Conservation (phyloP, 1,140 invertebrate genomes). For the Geopemphigus sp. region DNA sequence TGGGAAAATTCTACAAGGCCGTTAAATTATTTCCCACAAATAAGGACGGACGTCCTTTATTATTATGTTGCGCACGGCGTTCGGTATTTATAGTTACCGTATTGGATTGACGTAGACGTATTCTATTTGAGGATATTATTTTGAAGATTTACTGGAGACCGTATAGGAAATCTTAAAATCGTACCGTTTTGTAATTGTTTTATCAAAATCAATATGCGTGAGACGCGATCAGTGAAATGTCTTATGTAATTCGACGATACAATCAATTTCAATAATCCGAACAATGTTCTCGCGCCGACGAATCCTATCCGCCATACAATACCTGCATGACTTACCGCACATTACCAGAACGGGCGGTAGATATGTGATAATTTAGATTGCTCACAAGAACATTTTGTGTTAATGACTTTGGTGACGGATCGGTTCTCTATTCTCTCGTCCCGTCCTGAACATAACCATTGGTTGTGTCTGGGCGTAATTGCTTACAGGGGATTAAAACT, state of each 20-base stretch:
- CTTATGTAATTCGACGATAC: background rate
- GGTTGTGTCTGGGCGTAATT: slow-evolving; percentile 13
- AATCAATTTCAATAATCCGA: slow-evolving; percentile 20
- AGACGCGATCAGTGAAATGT: slow-evolving; percentile 15
- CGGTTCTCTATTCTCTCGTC: background rate
- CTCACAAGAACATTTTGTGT: slow-evolving; percentile 10
- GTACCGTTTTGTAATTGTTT: too few species aligned
- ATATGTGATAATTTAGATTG: slow-evolving; percentile 24
- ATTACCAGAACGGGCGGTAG: background rate
- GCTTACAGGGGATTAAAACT: slow-evolving; percentile 33
- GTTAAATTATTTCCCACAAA: too few species aligned
- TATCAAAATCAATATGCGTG: background rate
- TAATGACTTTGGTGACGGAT: slow-evolving; percentile 9
- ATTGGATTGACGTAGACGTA: too few species aligned
- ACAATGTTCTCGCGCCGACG: background rate
- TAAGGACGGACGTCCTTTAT: too few species aligned
- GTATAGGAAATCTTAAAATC: too few species aligned
- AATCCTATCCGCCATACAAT: background rate
- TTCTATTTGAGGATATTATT: too few species aligned
- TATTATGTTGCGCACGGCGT: too few species aligned
- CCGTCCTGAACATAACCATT: background rate
- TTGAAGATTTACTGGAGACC: too few species aligned
- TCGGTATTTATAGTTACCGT: too few species aligned
- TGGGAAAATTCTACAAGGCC: too few species aligned
- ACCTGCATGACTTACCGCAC: slow-evolving; percentile 20